Percentiles rank a stretch among this genome's conserved stretches.
Evolutionary conservation across 2,888 invertebrate genomes (phyloP).

Genomic region (Drosophila histrio): DNA sequence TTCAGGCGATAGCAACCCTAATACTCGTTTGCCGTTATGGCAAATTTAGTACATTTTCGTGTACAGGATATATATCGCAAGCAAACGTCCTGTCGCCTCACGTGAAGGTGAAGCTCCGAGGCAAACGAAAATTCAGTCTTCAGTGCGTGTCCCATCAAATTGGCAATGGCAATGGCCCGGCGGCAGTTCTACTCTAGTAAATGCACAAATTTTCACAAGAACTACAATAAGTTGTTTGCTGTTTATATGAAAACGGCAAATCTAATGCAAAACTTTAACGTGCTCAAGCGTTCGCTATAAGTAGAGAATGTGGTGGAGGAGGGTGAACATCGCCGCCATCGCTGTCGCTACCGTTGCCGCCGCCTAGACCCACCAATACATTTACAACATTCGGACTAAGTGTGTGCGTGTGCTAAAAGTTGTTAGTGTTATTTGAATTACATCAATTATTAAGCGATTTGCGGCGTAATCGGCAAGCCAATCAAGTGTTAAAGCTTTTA

Average conservation of each 20-base stretch:
- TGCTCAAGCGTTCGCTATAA: conserved; percentile 82
- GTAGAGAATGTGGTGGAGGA: conserved; percentile 19
- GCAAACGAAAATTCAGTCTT: conserved; percentile 52
- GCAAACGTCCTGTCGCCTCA: conserved; percentile 48
- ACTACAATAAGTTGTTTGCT: conserved; percentile 83
- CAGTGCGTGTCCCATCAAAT: conserved; percentile 70
- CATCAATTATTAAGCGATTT: conserved; percentile 44
- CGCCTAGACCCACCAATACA: conserved; percentile 46
- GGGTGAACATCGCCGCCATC: conserved; percentile 16
- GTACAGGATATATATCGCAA: conserved; percentile 35
- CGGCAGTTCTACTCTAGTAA: conserved; percentile 82
- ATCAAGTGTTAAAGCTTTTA: conserved; percentile 34
- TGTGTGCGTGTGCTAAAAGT: conserved; percentile 47
- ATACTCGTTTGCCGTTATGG: conserved; percentile 7
- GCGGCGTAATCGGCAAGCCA: conserved; percentile 20
- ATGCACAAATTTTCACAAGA: conserved; percentile 83
- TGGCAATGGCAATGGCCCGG: conserved; percentile 82
- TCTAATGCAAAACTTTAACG: conserved; percentile 83
- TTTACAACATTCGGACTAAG: conserved; percentile 35
- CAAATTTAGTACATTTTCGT: conserved; percentile 42
- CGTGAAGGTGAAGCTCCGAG: conserved; percentile 55
- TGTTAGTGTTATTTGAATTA: conserved; percentile 48
- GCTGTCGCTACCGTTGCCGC: conserved; percentile 32
- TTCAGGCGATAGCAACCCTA: conserved; percentile 19
- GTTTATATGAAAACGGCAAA: conserved; percentile 84